phyloP scores from a whole-genome alignment of 2,888 invertebrate genomes.

The Stenotaenia linearis region DNA sequence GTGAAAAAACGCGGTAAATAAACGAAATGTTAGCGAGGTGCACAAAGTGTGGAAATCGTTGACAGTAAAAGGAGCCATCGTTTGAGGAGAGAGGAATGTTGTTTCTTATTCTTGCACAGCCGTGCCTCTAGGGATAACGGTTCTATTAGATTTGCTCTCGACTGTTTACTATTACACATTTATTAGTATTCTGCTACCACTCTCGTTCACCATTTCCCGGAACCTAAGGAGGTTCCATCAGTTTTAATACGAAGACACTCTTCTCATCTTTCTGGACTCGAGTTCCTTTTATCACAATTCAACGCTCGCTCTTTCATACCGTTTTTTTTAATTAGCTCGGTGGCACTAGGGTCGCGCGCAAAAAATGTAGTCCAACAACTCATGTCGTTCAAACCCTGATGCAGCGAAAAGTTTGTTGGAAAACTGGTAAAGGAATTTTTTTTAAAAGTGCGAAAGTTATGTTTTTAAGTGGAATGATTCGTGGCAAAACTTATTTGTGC shows the following conservation, averaged over 20 bases:
- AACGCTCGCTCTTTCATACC: not conserved
- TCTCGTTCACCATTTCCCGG: not conserved
- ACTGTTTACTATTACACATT: not conserved
- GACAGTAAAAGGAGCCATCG: not conserved
- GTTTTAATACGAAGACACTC: not conserved
- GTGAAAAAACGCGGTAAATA: no score
- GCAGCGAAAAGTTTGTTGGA: no score
- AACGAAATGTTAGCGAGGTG: no score
- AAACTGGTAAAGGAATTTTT: no score
- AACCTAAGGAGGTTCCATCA: not conserved
- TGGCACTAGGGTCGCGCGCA: no score
- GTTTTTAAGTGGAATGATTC: no score
- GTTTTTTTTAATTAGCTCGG: not conserved
- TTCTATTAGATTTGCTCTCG: not conserved
- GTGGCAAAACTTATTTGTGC: no score
- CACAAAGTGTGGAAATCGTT: not conserved
- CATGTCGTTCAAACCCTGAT: no score
- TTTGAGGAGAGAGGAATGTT: not conserved
- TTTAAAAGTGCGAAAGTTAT: no score
- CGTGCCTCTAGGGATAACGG: not conserved
- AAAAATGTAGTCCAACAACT: no score
- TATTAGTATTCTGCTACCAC: not conserved
- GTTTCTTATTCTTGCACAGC: not conserved
- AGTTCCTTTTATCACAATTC: not conserved
- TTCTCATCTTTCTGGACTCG: not conserved